Percentiles rank a stretch among this genome's conserved stretches.
Conservation (phyloP, 2,113 vertebrate genomes). For the Picathartes gymnocephalus region DNA sequence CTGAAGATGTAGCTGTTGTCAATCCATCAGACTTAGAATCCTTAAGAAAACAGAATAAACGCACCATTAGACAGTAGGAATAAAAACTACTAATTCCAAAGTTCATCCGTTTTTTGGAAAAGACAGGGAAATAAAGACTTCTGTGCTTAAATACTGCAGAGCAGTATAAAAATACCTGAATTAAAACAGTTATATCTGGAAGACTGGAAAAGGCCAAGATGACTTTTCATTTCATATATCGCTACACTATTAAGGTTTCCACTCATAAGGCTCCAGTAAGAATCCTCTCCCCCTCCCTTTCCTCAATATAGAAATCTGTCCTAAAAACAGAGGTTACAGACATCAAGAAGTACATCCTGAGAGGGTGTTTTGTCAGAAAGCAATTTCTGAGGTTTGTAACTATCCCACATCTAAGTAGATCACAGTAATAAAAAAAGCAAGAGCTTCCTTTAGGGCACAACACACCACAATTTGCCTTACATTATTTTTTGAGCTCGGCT, state of each 20-base stretch:
- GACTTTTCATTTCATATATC: not conserved
- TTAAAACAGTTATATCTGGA: not conserved
- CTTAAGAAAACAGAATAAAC: slow-evolving; percentile 60
- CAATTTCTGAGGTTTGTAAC: not conserved
- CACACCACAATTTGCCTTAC: not conserved
- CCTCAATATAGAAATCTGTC: not conserved
- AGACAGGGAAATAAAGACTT: not conserved
- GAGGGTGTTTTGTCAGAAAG: not conserved
- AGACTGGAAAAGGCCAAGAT: not conserved
- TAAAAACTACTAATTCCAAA: not conserved
- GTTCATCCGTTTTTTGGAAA: not conserved
- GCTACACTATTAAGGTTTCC: not conserved
- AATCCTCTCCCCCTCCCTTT: not conserved
- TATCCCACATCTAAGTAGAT: not conserved
- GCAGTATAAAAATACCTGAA: not conserved
- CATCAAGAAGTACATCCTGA: not conserved
- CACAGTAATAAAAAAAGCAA: not conserved
- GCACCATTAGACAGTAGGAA: slow-evolving; percentile 2
- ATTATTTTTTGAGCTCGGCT: not conserved
- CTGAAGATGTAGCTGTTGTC: too few species aligned
- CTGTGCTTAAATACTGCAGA: not conserved
- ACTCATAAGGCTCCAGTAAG: not conserved
- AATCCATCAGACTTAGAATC: slow-evolving; percentile 81
- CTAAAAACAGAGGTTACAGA: not conserved
- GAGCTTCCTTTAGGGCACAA: not conserved